Conservation (phyloP, 2,888 invertebrate species). For the Rapana venosa region DNA sequence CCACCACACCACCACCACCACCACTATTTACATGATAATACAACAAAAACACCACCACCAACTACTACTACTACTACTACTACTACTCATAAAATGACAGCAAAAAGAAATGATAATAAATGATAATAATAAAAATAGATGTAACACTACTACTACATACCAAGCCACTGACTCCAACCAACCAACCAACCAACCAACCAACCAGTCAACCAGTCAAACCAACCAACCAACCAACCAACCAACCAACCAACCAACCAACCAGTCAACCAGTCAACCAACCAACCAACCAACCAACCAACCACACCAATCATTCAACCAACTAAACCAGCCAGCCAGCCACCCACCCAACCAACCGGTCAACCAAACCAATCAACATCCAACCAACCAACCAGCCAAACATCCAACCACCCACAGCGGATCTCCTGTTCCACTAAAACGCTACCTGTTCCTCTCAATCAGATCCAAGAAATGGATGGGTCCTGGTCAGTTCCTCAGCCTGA, state of each 20-base stretch:
- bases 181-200: too few species aligned
- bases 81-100: too few species aligned
- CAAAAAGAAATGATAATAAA: too few species aligned
- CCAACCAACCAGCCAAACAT: neutral
- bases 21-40: too few species aligned
- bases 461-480: neutral
- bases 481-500: neutral
- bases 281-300: neutral
- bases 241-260: neutral
- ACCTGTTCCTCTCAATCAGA: neutral
- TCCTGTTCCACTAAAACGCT: neutral
- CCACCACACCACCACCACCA: too few species aligned
- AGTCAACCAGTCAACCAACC: neutral
- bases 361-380: neutral
- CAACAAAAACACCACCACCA: too few species aligned
- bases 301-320: neutral
- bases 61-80: too few species aligned
- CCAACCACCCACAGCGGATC: neutral
- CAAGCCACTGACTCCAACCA: too few species aligned
- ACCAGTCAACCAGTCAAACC: too few species aligned
- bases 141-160: too few species aligned
- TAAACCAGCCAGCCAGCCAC: neutral
- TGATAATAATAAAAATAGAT: too few species aligned
- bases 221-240: too few species aligned
- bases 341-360: neutral